These are phyloP conservation scores for Sylvietta virens DNA, from an alignment of 2,113 vertebrate genomes.

Conservation along the genomic window DNA sequence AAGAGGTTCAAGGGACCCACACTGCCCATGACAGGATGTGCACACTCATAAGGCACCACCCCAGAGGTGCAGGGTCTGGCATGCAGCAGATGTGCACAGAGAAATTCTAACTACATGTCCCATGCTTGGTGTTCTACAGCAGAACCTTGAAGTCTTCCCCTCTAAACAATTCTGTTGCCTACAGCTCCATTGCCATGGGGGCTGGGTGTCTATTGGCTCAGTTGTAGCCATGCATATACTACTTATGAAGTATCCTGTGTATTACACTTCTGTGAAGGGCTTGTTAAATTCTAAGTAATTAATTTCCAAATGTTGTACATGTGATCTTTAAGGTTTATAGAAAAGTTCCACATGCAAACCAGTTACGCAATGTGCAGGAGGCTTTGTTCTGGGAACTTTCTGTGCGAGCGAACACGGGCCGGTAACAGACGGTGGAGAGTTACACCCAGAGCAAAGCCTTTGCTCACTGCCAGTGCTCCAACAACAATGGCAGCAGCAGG, in stretches of 20 bases:
- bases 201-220: rapidly evolving
- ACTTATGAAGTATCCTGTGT: rapidly evolving
- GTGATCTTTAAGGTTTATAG: background rate
- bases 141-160: background rate
- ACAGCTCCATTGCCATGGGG: background rate
- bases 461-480: background rate
- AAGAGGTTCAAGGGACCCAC: rapidly evolving
- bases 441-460: background rate
- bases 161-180: background rate
- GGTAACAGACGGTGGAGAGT: background rate
- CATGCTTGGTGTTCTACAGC: background rate
- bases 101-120: rapidly evolving
- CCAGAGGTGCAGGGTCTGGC: background rate
- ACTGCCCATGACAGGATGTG: rapidly evolving
- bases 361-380: background rate
- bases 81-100: background rate
- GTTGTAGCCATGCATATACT: rapidly evolving
- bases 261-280: background rate
- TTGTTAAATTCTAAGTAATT: background rate
- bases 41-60: rapidly evolving
- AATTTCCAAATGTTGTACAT: background rate
- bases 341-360: background rate
- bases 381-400: background rate
- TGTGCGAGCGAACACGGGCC: background rate
- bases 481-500: slow-evolving; percentile 42